Conservation (phyloP, 2,888 invertebrate species). For the Hydrotaea diabolus region DNA sequence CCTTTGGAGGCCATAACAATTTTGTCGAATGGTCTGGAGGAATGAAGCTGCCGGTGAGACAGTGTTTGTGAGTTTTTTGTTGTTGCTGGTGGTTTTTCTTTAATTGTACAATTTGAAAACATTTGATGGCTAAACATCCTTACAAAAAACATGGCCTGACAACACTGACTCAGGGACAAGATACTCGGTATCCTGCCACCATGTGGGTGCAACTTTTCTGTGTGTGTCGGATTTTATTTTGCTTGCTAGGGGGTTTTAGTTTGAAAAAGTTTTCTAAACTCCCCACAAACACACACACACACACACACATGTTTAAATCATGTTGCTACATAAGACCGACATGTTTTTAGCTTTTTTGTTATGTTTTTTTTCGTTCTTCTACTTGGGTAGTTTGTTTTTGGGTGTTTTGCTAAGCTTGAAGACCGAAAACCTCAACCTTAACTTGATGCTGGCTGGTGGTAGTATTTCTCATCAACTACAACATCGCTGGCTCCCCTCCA, state of each 20-base stretch:
- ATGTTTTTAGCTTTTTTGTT: constrained; percentile 32
- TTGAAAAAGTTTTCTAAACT: constrained; percentile 27
- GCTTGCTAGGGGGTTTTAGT: background rate
- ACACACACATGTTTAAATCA: constrained; percentile 55
- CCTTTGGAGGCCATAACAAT: background rate
- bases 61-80: background rate
- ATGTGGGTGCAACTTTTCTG: constrained; percentile 52
- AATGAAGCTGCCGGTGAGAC: background rate
- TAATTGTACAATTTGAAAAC: constrained; percentile 38
- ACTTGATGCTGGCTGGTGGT: constrained; percentile 10
- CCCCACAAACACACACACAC: background rate
- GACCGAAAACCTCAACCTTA: constrained; percentile 5
- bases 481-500: background rate
- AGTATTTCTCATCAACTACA: background rate
- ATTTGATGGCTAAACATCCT: too few relatives aligned
- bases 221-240: too few relatives aligned
- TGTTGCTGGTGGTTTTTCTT: background rate
- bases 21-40: background rate
- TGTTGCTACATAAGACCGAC: constrained; percentile 50
- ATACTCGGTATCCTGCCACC: background rate
- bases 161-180: background rate
- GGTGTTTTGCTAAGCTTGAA: background rate
- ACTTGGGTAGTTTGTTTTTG: background rate
- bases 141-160: background rate
- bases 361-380: too few relatives aligned